Percentiles rank a stretch among this genome's conserved stretches.
Conservation (phyloP, 2,888 invertebrate species). For the Oscheius myriophilus region DNA sequence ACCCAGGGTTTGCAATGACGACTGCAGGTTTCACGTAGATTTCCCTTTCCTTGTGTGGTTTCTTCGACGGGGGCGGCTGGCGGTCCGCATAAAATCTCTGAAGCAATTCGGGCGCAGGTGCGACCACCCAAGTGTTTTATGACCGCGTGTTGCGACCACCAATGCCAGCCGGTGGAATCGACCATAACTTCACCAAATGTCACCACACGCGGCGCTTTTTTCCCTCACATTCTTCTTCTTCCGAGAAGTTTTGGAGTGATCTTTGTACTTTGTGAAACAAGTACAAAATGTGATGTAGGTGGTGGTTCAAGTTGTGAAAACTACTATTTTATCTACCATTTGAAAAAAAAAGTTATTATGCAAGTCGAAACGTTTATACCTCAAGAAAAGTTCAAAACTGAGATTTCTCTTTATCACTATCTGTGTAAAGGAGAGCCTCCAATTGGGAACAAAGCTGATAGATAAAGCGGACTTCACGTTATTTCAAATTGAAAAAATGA, state of each 20-base stretch:
- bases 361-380: slow-evolving; percentile 1
- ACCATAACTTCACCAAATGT: slow-evolving; percentile 21
- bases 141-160: slow-evolving; percentile 14
- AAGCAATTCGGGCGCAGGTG: neutral
- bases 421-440: no score
- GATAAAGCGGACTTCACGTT: no score
- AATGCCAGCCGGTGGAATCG: neutral
- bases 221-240: neutral
- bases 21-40: neutral
- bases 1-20: no score
- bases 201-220: slow-evolving; percentile 1
- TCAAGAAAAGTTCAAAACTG: slow-evolving; percentile 1
- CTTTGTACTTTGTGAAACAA: no score
- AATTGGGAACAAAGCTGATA: no score
- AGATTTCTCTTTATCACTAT: no score
- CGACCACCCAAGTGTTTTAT: slow-evolving; percentile 22
- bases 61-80: neutral
- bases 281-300: no score
- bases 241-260: no score
- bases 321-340: no score
- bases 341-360: no score
- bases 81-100: slow-evolving; percentile 7
- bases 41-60: slow-evolving; percentile 4
- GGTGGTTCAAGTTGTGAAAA: no score
- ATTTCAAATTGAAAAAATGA: no score